Evolutionary conservation across 2,888 invertebrate genomes (phyloP).

Genomic region (Pachliopta kotzebuea): DNA sequence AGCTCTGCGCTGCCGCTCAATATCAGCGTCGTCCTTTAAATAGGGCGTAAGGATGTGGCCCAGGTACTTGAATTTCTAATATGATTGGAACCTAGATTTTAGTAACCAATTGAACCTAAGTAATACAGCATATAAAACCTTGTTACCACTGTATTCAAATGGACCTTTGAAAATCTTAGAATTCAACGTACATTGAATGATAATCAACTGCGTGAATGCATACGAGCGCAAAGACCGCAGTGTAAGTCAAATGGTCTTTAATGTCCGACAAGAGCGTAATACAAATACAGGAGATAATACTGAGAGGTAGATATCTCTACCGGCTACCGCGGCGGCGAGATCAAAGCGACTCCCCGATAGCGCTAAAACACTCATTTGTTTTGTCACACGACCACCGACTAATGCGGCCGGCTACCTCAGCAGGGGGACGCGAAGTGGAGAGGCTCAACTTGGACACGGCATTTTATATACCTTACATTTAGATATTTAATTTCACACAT

Average conservation of each 20-base stretch:
- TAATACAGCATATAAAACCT: neutral
- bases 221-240: conserved; percentile 18
- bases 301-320: conserved; percentile 40
- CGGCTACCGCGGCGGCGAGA: conserved; percentile 53
- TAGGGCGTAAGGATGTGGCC: no score
- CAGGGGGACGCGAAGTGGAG: conserved; percentile 13
- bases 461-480: neutral
- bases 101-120: neutral
- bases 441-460: conserved; percentile 13
- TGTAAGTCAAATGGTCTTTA: conserved; percentile 29
- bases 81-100: neutral
- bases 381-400: conserved; percentile 62
- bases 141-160: conserved; percentile 13
- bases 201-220: conserved; percentile 5
- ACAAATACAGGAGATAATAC: conserved; percentile 39
- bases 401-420: conserved; percentile 37
- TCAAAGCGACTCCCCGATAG: conserved; percentile 67
- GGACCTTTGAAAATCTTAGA: neutral
- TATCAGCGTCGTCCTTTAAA: no score
- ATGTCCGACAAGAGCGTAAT: conserved; percentile 28
- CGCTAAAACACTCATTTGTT: conserved; percentile 80
- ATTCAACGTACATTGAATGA: conserved; percentile 20
- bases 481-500: no score
- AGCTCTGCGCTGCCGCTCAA: no score
- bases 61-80: no score